Percentiles rank a stretch among this genome's conserved stretches.
phyloP scores from a whole-genome alignment of 1,140 invertebrate genomes.

The Heliconius hewitsoni region DNA sequence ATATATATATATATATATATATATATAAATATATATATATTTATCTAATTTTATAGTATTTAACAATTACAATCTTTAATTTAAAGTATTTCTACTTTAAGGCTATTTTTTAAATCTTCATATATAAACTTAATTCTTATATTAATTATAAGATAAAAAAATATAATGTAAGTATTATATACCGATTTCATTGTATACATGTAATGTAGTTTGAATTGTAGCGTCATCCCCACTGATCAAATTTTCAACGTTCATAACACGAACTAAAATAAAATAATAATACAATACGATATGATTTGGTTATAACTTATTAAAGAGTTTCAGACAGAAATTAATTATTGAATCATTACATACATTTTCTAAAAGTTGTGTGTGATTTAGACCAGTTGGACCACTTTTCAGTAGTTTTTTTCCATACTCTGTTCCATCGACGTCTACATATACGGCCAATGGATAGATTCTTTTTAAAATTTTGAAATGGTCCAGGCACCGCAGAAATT shows the following conservation, averaged over 20 bases:
- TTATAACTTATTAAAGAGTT: too few relatives aligned
- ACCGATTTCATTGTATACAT: conserved; percentile 57
- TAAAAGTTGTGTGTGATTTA: conserved; percentile 43
- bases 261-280: conserved; percentile 43
- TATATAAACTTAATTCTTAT: too few relatives aligned
- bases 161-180: conserved; percentile 23
- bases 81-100: too few relatives aligned
- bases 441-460: conserved; percentile 44
- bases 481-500: conserved; percentile 36
- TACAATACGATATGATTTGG: too few relatives aligned
- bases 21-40: too few relatives aligned
- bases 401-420: conserved; percentile 59
- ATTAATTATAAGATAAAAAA: neutral
- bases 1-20: too few relatives aligned
- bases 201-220: conserved; percentile 53
- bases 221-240: conserved; percentile 53
- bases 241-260: conserved; percentile 47
- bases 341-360: conserved; percentile 45
- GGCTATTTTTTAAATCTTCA: too few relatives aligned
- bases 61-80: too few relatives aligned
- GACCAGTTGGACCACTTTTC: conserved; percentile 51
- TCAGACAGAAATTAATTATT: too few relatives aligned
- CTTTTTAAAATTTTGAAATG: conserved; percentile 43
- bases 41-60: too few relatives aligned
- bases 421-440: conserved; percentile 50